Evolutionary conservation across 2,888 invertebrate genomes (phyloP), one percentile per base, ranked within the genome.

Genomic region (Dicycla oo): DNA sequence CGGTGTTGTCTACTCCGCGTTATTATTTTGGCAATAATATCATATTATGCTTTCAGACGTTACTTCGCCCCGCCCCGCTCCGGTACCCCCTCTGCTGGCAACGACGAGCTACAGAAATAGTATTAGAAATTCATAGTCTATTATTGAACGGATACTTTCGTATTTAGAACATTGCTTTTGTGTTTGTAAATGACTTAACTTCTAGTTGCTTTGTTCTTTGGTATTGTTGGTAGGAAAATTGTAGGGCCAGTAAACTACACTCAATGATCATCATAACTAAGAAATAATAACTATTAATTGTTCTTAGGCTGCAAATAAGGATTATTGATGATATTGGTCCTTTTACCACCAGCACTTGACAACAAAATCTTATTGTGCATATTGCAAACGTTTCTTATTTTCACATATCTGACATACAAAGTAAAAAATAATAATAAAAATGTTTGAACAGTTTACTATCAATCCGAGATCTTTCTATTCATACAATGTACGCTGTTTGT

Each of bases 21-120:
- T 93, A 92, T 93, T 93, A 93, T 94, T 94, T 94, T 93, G 93
- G 92, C 92, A 94, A 93, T 93, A 94, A 92, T 93, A 93, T 93
- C 87, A 89, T 89, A 90, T 90, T 91, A 91, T 91, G 89, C 88
- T 92, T 89, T 90, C 88, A 92, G 91, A 91, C 89, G 87, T 80
- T 86, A 88, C 85, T 82, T 74, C 85, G 86, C 76, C 87, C 75
- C 80, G 78, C 78, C 78, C 78, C 77, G 77, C 86, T 78, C 80
- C 80, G 82, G 73, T 71, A 76, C 75, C 82, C 81, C 76, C 85
- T 80, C 85, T 78, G 88, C 90, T 91, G 93, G 91, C 93, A 91
- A 81, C 91, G 91, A 83, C 86, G 84, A 86, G 87, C 81, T 86
- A 90, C 94, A 91, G 92, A 92, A 94, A 94, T 93, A 94, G 91